Evolutionary conservation across 2,113 vertebrate genomes (phyloP), one percentile per base, ranked within the genome.

Genomic region (Motacilla alba): DNA sequence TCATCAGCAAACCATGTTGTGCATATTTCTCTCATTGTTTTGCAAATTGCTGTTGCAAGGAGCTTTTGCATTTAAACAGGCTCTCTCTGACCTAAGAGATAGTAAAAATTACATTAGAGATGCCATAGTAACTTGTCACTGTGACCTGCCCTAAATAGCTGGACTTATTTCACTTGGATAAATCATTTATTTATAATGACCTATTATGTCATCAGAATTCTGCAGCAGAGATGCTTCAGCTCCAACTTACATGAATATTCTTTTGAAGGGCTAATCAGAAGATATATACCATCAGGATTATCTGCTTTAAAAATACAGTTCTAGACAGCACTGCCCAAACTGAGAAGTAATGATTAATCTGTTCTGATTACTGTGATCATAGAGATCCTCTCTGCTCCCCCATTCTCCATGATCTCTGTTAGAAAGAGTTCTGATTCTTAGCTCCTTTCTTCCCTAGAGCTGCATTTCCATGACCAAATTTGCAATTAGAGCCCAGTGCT

Each of bases 221-320:
- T 89, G 75, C 74, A 91, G 77, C 81, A 85, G 77, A 79, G 53
- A 76, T 73, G 49, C 46, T 90, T 74, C 39, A 79, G 55, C 49
- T 87, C 62, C 78, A 69, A 7, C 9, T 69, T 66, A 53, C 19
- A 66, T 60, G 62, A 83, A 60, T 73, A 76, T 68, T 80, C 87
- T 82, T 94, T 90, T 85, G 90, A 94, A 91, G n/a, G 82, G 62
- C 53, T 93, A 85, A 76, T 96, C 67, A 87, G 66, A 83, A 94
- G 82, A 93, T 75, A 76, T 53, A 64, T 1, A 30, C 49, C 16
- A 31, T 79, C n/a, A 80, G 80, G 59, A 66, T 50, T 39, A 43
- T 31, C 23, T 69, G 37, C 66, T 87, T 84, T 83, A 39, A 93
- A 95, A 94, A 76, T 35, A n/a, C 27, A 70, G 15, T 24, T 90